phyloP scores from a whole-genome alignment of 2,113 vertebrate species.

The Symphodus melops region DNA sequence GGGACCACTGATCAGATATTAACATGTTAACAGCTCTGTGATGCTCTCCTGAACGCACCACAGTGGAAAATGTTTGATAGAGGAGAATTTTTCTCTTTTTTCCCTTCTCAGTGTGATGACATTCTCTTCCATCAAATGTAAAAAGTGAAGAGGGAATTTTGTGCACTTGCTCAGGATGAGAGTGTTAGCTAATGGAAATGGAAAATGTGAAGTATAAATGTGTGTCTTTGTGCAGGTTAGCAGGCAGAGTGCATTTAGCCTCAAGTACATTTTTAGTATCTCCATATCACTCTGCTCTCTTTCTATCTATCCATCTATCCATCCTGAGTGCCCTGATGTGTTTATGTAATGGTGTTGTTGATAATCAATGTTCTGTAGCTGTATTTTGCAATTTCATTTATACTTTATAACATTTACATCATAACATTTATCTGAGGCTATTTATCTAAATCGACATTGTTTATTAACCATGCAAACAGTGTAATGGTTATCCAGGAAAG shows the following conservation, averaged over 20 bases:
- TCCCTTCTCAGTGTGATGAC: not conserved
- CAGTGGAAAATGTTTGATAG: conserved; percentile 9
- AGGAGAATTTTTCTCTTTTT: not conserved
- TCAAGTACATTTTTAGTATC: conserved; percentile 17
- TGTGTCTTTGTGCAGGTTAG: conserved; percentile 52
- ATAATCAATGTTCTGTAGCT: too few species aligned
- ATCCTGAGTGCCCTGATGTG: not conserved
- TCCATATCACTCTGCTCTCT: not conserved
- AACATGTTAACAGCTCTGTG: conserved; percentile 35
- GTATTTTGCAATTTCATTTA: too few species aligned
- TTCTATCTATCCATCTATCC: not conserved
- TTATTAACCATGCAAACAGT: too few species aligned
- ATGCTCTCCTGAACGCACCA: not conserved
- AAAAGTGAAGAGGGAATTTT: conserved; percentile 44
- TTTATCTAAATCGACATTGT: too few species aligned
- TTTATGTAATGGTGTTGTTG: not conserved
- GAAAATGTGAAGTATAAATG: conserved; percentile 60
- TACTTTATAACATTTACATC: too few species aligned
- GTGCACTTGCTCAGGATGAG: conserved; percentile 31
- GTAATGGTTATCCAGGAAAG: too few species aligned
- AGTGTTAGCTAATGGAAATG: conserved; percentile 53
- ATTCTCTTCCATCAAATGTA: conserved; percentile 41
- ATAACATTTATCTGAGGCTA: too few species aligned
- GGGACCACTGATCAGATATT: conserved; percentile 3
- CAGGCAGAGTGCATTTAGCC: conserved; percentile 45